Conservation (phyloP, 1,140 invertebrate species). For the Chelonus insularis region DNA sequence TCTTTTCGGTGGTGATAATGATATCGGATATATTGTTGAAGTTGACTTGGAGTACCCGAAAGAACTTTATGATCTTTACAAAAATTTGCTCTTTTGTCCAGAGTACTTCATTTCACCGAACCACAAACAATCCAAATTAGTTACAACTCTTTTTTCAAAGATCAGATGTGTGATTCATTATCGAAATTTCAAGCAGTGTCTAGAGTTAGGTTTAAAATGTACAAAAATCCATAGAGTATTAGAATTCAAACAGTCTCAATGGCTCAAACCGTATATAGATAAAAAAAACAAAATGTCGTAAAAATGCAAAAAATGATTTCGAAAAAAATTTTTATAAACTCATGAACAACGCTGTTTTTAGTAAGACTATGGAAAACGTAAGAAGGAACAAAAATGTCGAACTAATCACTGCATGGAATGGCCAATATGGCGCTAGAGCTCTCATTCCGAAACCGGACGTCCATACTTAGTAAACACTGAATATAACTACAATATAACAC, state of each 20-base stretch:
- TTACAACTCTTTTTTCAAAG: background rate
- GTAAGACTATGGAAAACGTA: background rate
- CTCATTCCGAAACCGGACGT: too few relatives aligned
- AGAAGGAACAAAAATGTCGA: background rate
- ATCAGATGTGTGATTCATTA: background rate
- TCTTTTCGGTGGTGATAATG: too few relatives aligned
- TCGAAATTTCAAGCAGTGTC: too few relatives aligned
- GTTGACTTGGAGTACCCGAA: too few relatives aligned
- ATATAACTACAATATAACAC: background rate
- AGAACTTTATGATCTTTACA: conserved; percentile 5
- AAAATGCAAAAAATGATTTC: too few relatives aligned
- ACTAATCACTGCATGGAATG: background rate
- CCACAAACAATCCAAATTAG: background rate
- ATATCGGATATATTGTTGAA: conserved; percentile 53
- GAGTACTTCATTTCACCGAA: conserved; percentile 34
- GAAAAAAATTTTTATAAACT: too few relatives aligned
- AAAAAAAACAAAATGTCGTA: background rate
- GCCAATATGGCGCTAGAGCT: too few relatives aligned
- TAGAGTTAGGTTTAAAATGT: too few relatives aligned
- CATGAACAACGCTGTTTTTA: conserved; percentile 12
- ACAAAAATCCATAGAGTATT: too few relatives aligned
- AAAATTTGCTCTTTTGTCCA: background rate
- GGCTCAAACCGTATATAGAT: background rate
- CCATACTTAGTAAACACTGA: too few relatives aligned
- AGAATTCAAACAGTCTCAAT: too few relatives aligned